Percentiles rank a stretch among this genome's conserved stretches.
These are phyloP conservation scores for Drosophila lacicola DNA, from an alignment of 2,888 invertebrate genomes.

Conservation along the genomic window DNA sequence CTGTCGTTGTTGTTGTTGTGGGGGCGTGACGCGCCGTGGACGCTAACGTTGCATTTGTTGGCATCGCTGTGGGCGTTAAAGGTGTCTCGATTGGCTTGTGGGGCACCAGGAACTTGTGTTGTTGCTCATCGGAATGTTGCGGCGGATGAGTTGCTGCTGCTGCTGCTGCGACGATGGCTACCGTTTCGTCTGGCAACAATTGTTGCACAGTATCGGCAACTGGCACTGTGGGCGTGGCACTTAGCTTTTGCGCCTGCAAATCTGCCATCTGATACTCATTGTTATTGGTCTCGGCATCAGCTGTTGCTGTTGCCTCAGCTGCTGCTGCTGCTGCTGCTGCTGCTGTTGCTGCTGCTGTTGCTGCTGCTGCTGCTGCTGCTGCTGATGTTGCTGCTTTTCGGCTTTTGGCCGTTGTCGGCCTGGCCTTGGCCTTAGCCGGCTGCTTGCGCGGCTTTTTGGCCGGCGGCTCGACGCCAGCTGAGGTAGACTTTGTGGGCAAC, in stretches of 20 bases:
- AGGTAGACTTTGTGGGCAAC: conserved; percentile 51
- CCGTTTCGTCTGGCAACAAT: conserved; percentile 1
- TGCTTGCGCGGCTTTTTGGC: conserved; percentile 59
- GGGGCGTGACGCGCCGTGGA: conserved; percentile 15
- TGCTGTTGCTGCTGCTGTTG: conserved; percentile 7
- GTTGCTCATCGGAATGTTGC: conserved; percentile 77
- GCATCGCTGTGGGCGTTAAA: conserved; percentile 25
- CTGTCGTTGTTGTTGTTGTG: neutral
- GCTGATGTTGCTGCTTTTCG: conserved; percentile 26
- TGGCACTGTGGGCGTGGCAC: conserved; percentile 49
- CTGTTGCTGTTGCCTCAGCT: neutral
- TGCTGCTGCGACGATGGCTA: conserved; percentile 33
- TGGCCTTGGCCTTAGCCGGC: conserved; percentile 32
- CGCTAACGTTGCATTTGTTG: conserved; percentile 16
- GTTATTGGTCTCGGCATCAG: conserved; percentile 70
- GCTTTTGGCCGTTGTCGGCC: conserved; percentile 33
- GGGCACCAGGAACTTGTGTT: conserved; percentile 81
- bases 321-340: neutral
- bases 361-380: neutral
- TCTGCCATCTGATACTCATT: conserved; percentile 71
- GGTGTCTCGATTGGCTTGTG: conserved; percentile 45
- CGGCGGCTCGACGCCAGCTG: conserved; percentile 46
- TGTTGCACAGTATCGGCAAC: conserved; percentile 11
- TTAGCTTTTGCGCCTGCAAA: conserved; percentile 56
- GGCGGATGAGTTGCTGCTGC: conserved; percentile 40